Conservation (phyloP, 2,113 vertebrate species). For the Periophthalmodon schlosseri region DNA sequence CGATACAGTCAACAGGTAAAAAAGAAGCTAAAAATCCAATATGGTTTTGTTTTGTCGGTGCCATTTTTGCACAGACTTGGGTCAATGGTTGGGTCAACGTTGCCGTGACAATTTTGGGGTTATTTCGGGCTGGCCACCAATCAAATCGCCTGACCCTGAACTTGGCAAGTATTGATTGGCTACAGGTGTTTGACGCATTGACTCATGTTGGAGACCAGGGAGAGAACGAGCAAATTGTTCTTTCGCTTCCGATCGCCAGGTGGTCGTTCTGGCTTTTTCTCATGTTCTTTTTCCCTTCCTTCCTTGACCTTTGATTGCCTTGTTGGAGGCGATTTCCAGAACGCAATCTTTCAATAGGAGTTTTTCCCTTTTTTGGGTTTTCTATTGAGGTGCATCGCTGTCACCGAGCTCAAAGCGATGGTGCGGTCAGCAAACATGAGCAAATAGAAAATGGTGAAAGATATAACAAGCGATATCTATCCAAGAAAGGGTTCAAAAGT, state of each 20-base stretch:
- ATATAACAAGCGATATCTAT: neutral
- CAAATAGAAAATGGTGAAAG: neutral
- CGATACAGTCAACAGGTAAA: conserved; percentile 12
- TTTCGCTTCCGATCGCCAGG: conserved; percentile 18
- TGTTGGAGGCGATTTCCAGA: neutral
- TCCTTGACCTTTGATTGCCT: neutral
- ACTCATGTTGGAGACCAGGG: conserved; percentile 11
- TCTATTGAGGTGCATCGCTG: conserved; percentile 5
- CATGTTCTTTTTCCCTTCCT: conserved; percentile 8
- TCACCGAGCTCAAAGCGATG: neutral
- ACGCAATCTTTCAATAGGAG: neutral
- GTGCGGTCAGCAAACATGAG: conserved; percentile 12
- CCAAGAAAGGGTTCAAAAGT: neutral
- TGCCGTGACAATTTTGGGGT: conserved; percentile 25
- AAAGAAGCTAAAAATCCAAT: conserved; percentile 43
- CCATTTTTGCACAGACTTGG: conserved; percentile 20
- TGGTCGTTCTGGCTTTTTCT: conserved; percentile 30
- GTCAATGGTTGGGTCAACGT: conserved; percentile 47
- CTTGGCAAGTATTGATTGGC: conserved; percentile 47
- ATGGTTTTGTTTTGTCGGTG: conserved; percentile 30
- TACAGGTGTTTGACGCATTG: conserved; percentile 50
- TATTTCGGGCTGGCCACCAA: conserved; percentile 56
- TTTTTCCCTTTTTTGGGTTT: neutral
- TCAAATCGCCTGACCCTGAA: conserved; percentile 51
- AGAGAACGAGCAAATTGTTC: conserved; percentile 32